Evolutionary conservation across 1,140 invertebrate genomes (phyloP).

Genomic region (Hestina assimilis): DNA sequence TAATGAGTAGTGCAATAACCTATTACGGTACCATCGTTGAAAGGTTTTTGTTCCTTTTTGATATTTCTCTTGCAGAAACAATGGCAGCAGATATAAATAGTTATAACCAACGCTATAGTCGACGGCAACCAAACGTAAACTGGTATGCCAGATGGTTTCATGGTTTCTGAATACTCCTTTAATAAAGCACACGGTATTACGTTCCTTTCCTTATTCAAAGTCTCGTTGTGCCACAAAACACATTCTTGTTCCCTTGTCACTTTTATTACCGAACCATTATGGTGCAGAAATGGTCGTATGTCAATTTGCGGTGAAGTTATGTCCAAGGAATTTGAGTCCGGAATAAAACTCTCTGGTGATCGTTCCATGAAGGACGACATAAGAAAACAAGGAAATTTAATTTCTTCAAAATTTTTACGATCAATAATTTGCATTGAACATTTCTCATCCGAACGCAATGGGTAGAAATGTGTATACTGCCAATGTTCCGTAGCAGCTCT

Average conservation of each 20-base stretch:
- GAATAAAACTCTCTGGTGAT: conserved; percentile 32
- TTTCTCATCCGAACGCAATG: conserved; percentile 41
- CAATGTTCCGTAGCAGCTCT: conserved; percentile 44
- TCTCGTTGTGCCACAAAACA: conserved; percentile 61
- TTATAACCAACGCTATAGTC: conserved; percentile 41
- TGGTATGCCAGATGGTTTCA: conserved; percentile 58
- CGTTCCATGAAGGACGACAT: conserved; percentile 58
- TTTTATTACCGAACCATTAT: conserved; percentile 39
- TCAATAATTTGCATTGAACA: conserved; percentile 63
- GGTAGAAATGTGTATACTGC: conserved; percentile 43
- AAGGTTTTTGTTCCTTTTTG: conserved; percentile 46
- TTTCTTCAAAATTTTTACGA: conserved; percentile 51
- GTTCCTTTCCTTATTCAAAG: conserved; percentile 41
- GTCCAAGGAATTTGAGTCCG: conserved; percentile 39
- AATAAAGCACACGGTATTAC: conserved; percentile 56
- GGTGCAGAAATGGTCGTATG: conserved; percentile 44
- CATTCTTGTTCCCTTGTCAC: conserved; percentile 56
- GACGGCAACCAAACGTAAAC: conserved; percentile 65
- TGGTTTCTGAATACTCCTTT: conserved; percentile 59
- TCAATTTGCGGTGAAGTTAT: conserved; percentile 55
- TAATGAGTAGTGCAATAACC: conserved; percentile 28
- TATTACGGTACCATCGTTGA: conserved; percentile 29
- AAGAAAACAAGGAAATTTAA: conserved; percentile 54
- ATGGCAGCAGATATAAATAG: conserved; percentile 48
- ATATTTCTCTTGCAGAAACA: conserved; percentile 48